A percentile compares a stretch with the other conserved stretches of the same genome.
Conservation (phyloP, 2,797 vertebrate genomes). For the Danio aesculapii region DNA sequence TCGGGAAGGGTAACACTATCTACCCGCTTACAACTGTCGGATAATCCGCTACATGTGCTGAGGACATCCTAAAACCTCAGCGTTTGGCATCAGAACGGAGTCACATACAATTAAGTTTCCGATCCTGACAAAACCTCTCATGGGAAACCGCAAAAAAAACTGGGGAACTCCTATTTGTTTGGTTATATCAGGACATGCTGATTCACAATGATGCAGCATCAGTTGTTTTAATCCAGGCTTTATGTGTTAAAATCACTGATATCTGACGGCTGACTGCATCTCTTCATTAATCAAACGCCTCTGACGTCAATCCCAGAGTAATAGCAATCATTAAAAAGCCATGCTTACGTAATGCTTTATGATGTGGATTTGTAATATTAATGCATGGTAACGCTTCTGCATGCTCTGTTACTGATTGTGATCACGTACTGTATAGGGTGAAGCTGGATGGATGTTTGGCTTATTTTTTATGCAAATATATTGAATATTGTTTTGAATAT, state of each 20-base stretch:
- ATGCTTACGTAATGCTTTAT: constrained; percentile 32
- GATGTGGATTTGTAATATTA: neutral
- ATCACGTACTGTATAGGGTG: neutral
- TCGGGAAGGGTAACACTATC: constrained; percentile 65
- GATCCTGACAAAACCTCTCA: constrained; percentile 50
- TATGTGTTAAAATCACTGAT: constrained; percentile 39
- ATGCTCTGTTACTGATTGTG: constrained; percentile 22
- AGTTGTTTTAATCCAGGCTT: constrained; percentile 68
- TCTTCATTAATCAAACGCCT: constrained; percentile 48
- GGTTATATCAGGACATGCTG: constrained; percentile 49
- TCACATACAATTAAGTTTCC: constrained; percentile 51
- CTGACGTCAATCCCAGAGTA: constrained; percentile 39
- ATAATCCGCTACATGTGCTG: constrained; percentile 69
- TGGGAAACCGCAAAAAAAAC: constrained; percentile 51
- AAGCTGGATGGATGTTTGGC: constrained; percentile 7
- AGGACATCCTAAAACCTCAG: constrained; percentile 35
- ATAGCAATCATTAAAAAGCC: constrained; percentile 41
- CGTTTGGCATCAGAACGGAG: constrained; percentile 40
- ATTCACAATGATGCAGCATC: constrained; percentile 65
- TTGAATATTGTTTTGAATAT: too few relatives aligned
- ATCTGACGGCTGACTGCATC: constrained; percentile 37
- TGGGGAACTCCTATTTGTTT: constrained; percentile 45
- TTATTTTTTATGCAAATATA: constrained; percentile 4
- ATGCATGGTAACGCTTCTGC: constrained; percentile 23
- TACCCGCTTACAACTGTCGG: constrained; percentile 57